phyloP scores from a whole-genome alignment of 2,797 vertebrate genomes.

The Gallirallus australis region DNA sequence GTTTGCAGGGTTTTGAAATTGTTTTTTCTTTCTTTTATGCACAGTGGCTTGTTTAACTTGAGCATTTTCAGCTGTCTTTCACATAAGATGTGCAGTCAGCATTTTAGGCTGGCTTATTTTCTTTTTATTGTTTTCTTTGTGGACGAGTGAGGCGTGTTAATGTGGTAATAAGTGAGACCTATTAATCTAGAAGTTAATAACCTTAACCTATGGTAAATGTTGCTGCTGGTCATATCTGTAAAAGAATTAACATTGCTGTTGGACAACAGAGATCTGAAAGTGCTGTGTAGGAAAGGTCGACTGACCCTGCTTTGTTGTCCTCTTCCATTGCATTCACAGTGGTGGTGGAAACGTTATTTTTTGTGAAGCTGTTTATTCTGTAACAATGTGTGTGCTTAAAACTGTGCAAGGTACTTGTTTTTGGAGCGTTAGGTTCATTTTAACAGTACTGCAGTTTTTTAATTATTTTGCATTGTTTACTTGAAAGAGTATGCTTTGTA shows the following conservation, averaged over 20 bases:
- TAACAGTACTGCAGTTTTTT: background rate
- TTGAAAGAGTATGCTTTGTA: background rate
- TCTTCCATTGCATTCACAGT: background rate
- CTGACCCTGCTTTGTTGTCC: background rate
- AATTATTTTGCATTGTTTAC: background rate
- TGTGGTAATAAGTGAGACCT: background rate
- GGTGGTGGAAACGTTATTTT: background rate
- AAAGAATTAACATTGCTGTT: background rate
- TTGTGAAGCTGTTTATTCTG: background rate
- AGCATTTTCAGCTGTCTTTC: background rate
- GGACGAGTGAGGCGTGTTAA: background rate
- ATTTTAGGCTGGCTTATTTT: background rate
- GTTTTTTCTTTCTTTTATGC: background rate
- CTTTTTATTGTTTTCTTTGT: background rate
- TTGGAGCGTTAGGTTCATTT: background rate
- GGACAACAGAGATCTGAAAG: background rate
- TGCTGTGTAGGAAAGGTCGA: background rate
- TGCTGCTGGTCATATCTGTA: background rate
- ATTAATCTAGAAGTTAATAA: background rate
- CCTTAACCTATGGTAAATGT: rapidly evolving
- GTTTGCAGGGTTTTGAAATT: background rate
- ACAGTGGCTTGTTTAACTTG: background rate
- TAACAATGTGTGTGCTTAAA: background rate
- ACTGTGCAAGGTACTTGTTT: background rate
- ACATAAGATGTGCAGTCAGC: background rate